Percentiles rank a stretch among this genome's conserved stretches.
Evolutionary conservation across 1,140 invertebrate species (phyloP).

Genomic region (Platyura marginata): DNA sequence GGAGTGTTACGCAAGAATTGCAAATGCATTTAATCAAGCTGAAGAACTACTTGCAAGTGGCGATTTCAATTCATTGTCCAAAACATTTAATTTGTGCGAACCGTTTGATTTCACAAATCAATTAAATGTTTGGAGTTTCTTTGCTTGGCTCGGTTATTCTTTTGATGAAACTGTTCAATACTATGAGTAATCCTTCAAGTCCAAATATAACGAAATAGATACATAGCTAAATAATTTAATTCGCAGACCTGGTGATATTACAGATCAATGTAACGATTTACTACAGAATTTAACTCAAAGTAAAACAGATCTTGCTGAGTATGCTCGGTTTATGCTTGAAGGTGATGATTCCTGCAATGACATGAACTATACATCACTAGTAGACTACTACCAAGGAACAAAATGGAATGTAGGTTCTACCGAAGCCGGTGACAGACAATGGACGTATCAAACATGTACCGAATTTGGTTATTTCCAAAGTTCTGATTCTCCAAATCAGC

Average conservation of each 20-base stretch:
- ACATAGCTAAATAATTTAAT: too few relatives aligned
- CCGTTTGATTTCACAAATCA: slow-evolving; percentile 5
- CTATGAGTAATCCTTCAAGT: too few relatives aligned
- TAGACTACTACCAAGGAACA: background rate
- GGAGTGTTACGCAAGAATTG: slow-evolving; percentile 26
- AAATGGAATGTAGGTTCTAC: background rate
- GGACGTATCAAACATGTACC: slow-evolving; percentile 68
- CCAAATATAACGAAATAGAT: too few relatives aligned
- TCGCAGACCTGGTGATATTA: background rate
- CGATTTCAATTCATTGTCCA: slow-evolving; percentile 17
- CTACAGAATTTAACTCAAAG: background rate
- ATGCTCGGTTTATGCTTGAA: background rate
- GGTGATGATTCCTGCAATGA: too few relatives aligned
- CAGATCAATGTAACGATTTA: background rate
- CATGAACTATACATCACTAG: too few relatives aligned
- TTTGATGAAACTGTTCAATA: too few relatives aligned
- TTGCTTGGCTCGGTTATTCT: background rate
- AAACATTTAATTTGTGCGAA: slow-evolving; percentile 20
- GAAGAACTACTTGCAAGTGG: slow-evolving; percentile 17
- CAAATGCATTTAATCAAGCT: slow-evolving; percentile 31
- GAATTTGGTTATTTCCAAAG: slow-evolving; percentile 73
- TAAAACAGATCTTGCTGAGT: background rate
- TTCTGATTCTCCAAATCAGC: slow-evolving; percentile 35
- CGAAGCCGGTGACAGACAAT: slow-evolving; percentile 27
- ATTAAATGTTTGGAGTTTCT: background rate